Base-by-base conservation (phyloP, 2,888 invertebrate species). In the Pediacus dermestoides region DNA sequence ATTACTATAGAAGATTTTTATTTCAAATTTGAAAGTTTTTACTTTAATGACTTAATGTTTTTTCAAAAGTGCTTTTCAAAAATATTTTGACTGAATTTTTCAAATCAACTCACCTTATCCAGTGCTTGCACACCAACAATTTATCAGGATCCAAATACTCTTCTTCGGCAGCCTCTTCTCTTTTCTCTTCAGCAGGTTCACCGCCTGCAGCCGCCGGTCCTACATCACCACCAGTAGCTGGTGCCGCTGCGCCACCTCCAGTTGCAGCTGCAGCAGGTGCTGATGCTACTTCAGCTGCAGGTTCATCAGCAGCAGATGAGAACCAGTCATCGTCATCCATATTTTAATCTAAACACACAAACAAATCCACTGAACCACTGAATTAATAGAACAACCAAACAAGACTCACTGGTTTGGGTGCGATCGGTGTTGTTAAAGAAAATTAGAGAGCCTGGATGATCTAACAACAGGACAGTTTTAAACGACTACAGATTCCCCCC, bases 81-180 rank as follows among this genome's bases (percentile, higher is more conserved):
- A 33, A 18, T 16, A 22, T 13, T 26, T 11, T 13, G 21, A 39
- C 39, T 10, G 16, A 40, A 32, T 39, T 30, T 37, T 31, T 14
- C 25, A 33, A 30, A 15, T 33, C 9, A 16, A 23, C 61, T 61
- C 69, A 83, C 77, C 88, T 81, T 63, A 84, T 86, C 89, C 89
- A 90, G 63, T 89, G 88, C 64, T 79, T 82, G 72, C 82, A 84
- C 49, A 86, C 73, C 37, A 87, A 74, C 55, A 83, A 78, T 57
- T 77, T 81, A 52, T 77, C 75, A 16, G 77, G 75, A 43, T 82
- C 81, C 54, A 80, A 76, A 49, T 64, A 64, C 36, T 63, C 65
- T 9, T 50, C 56, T 37, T 58, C 66, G 2, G 72, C 75, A 22
- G 61, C 72, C 34, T 67, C 76, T 4, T 69, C 66, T 16, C 64